Conservation (phyloP, 2,888 invertebrate genomes). For the Frankliniella intonsa region DNA sequence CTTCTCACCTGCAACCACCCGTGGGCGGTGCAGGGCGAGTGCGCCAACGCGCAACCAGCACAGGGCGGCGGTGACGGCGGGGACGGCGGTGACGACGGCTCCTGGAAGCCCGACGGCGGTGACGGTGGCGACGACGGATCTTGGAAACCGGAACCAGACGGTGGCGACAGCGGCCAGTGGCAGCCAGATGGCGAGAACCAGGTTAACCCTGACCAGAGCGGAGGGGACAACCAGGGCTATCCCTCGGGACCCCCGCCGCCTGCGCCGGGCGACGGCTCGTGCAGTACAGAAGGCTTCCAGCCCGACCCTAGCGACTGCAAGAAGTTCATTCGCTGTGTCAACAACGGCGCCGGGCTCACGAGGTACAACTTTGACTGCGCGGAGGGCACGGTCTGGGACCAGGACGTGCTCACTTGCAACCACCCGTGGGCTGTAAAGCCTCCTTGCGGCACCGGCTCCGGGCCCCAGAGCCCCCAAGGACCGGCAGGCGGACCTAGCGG, state of each 20-base stretch:
- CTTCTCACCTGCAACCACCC: conserved; percentile 67
- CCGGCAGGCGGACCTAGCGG: background rate
- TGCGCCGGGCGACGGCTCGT: conserved; percentile 40
- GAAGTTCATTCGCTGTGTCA: conserved; percentile 63
- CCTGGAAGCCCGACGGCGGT: background rate
- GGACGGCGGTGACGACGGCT: conserved; percentile 16
- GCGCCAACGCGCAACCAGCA: conserved; percentile 9
- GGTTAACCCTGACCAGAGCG: background rate
- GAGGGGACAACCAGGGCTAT: background rate
- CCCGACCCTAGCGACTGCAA: conserved; percentile 57
- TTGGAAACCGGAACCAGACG: background rate
- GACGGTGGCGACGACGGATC: background rate
- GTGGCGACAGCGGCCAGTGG: background rate
- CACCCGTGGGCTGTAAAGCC: conserved; percentile 52
- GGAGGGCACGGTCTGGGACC: conserved; percentile 66
- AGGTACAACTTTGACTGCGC: conserved; percentile 60
- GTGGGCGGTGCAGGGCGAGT: conserved; percentile 50
- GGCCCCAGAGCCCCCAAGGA: conserved; percentile 31
- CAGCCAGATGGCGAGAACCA: background rate
- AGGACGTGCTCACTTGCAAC: conserved; percentile 58
- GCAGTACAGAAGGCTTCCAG: conserved; percentile 58
- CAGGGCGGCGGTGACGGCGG: background rate
- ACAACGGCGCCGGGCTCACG: conserved; percentile 49
- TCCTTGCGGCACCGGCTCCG: conserved; percentile 39
- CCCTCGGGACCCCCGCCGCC: background rate